phyloP scores from a whole-genome alignment of 2,113 vertebrate genomes.

The Forbesichthys papilliferus region DNA sequence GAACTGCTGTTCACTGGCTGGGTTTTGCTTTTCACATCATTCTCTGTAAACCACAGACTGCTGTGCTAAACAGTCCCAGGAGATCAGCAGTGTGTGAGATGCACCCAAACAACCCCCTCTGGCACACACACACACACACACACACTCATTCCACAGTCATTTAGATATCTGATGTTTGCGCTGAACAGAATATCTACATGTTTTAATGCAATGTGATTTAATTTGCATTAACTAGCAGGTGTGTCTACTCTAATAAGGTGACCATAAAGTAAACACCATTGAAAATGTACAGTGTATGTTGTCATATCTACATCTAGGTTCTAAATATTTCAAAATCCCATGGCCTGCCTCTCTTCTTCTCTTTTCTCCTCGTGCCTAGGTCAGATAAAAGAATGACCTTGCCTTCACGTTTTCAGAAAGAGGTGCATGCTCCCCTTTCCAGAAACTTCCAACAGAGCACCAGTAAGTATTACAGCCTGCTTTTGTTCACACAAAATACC shows the following conservation, averaged over 20 bases:
- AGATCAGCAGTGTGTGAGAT: background rate
- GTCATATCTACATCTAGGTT: too few species aligned
- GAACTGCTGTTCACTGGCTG: too few species aligned
- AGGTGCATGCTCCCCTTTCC: conserved; percentile 76
- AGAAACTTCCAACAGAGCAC: conserved; percentile 65
- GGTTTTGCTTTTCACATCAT: too few species aligned
- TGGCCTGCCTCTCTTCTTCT: background rate
- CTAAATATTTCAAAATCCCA: background rate
- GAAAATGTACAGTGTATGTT: too few species aligned
- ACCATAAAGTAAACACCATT: too few species aligned
- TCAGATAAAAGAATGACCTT: conserved; percentile 76
- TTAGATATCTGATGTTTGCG: too few species aligned
- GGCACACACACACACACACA: conserved; percentile 8
- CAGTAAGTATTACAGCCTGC: conserved; percentile 58
- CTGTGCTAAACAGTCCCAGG: too few species aligned
- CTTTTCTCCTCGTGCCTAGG: conserved; percentile 49
- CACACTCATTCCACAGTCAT: background rate
- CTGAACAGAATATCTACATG: too few species aligned
- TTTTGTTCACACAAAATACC: conserved; percentile 24
- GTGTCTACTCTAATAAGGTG: too few species aligned
- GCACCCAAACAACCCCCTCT: background rate
- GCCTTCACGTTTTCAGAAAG: conserved; percentile 76
- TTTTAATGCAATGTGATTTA: too few species aligned
- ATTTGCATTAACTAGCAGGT: too few species aligned
- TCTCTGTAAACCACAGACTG: too few species aligned